Evolutionary conservation across 35 echinoderm and acorn worm species (phyloP), one percentile per base, ranked within the genome.

Genomic region (Stichopus chloronotus): DNA sequence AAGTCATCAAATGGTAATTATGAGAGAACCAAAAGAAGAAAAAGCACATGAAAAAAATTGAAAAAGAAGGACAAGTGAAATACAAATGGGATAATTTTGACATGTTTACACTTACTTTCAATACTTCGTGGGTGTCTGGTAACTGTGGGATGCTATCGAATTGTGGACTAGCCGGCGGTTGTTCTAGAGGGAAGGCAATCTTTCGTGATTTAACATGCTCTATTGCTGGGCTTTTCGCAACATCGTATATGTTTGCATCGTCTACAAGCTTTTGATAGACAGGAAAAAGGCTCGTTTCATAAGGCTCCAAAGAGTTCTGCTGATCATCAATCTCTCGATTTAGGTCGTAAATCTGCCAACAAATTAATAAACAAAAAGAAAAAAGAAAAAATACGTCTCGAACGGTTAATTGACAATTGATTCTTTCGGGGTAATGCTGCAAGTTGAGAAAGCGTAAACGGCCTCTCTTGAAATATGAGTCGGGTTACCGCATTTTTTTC

Each of bases 221-320:
- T 85, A 85, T 85, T 85, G 82, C 82, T 85, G 82, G 82, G 58
- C 82, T 85, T 56, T 85, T 85, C 21, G 58, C 54, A 85, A 85
- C 82, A 58, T 85, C 82, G 16, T 85, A 85, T 85, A 85, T 85
- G 82, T 56, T 85, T 25, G 82, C 9, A 85, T 58, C 82, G 58
- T 85, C 56, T 85, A 85, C 82, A 85, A 58, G 82, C 53, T 85
- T 56, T 58, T 85, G 56, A 58, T 85, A 85, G n/a, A 85, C 82
- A n/a, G 82, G 82, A 85, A 58, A 85, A 85, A 85, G 82, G 82
- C 82, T 85, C 58, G 82, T 30, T 85, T 85, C 82, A 58, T 85
- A 85, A 85, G 82, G 82, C 82, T 85, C 82, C 56, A 59, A 85
- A 58, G 82, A 58, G 16, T 85, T 56, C 12, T 85, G 25, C 52